These are phyloP conservation scores for Hydropsyche betteni DNA, from an alignment of 2,888 invertebrate genomes.

Conservation along the genomic window DNA sequence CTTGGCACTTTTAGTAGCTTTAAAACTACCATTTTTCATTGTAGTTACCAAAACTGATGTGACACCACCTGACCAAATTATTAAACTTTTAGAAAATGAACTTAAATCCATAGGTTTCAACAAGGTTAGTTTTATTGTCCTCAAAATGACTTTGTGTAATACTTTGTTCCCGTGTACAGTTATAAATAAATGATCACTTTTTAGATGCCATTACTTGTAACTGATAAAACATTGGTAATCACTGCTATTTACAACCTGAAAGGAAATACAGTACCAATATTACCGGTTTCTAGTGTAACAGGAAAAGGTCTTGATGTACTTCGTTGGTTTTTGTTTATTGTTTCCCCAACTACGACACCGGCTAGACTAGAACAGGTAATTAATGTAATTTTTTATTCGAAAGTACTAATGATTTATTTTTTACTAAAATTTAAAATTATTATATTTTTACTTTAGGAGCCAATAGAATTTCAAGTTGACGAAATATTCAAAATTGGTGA, in stretches of 20 bases:
- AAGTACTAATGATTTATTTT: conserved; percentile 1
- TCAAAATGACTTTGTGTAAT: neutral
- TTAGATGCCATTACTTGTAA: conserved; percentile 63
- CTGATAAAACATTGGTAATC: conserved; percentile 72
- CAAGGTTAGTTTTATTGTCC: conserved; percentile 55
- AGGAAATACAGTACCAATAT: conserved; percentile 73
- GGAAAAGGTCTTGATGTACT: conserved; percentile 86
- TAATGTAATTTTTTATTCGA: conserved; percentile 43
- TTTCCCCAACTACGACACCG: conserved; percentile 72
- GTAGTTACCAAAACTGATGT: conserved; percentile 95
- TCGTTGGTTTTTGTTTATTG: conserved; percentile 84
- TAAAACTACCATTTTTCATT: conserved; percentile 90
- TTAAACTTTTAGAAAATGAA: conserved; percentile 69
- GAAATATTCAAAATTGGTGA: conserved; percentile 90
- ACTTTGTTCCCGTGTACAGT: neutral
- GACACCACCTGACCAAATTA: conserved; percentile 67
- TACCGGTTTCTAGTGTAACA: conserved; percentile 90
- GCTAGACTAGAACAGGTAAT: conserved; percentile 72
- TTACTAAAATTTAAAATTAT: conserved; percentile 5
- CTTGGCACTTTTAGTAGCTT: conserved; percentile 80
- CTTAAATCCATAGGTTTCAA: conserved; percentile 73
- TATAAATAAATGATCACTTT: conserved; percentile 15
- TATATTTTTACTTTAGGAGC: conserved; percentile 63
- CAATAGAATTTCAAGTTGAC: conserved; percentile 91
- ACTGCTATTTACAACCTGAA: conserved; percentile 76